These are phyloP conservation scores for Thamnaconus septentrionalis DNA, from an alignment of 2,113 vertebrate species.

Conservation along the genomic window DNA sequence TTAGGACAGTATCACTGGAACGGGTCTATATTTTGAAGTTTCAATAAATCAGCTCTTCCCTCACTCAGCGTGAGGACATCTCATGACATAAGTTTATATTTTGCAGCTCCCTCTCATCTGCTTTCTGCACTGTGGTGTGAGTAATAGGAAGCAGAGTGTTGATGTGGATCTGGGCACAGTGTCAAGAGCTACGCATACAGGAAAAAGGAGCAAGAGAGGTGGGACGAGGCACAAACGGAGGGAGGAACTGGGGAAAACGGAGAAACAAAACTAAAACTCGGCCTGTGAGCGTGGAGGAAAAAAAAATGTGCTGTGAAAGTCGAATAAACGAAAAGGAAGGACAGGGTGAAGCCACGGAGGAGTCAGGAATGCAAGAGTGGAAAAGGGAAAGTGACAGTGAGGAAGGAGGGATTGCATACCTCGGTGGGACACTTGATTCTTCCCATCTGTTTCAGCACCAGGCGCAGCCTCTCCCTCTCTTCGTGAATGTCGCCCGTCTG, in stretches of 20 bases:
- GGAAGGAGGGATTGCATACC: slow-evolving; percentile 72
- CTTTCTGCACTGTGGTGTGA: slow-evolving; percentile 44
- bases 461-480: slow-evolving; percentile 88
- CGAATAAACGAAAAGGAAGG: slow-evolving; percentile 29
- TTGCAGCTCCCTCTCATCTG: slow-evolving; percentile 21
- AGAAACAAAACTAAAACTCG: slow-evolving; percentile 31
- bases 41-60: slow-evolving; percentile 1
- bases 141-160: slow-evolving; percentile 61
- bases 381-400: slow-evolving; percentile 28
- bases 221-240: not conserved
- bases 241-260: slow-evolving; percentile 14
- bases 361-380: slow-evolving; percentile 15
- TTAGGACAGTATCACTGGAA: slow-evolving; percentile 23
- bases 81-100: slow-evolving; percentile 33
- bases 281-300: slow-evolving; percentile 14
- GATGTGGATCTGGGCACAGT: slow-evolving; percentile 62
- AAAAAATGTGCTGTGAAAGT: slow-evolving; percentile 35
- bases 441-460: slow-evolving; percentile 96
- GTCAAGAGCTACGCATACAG: slow-evolving; percentile 53
- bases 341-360: slow-evolving; percentile 10
- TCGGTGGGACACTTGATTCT: slow-evolving; percentile 93
- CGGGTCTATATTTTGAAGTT: slow-evolving; percentile 12
- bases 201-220: slow-evolving; percentile 30
- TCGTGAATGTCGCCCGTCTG: slow-evolving; percentile 82
- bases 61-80: slow-evolving; percentile 44